A percentile compares a stretch with the other conserved stretches of the same genome.
Conservation (phyloP, 2,888 invertebrate genomes). For the Microctonus brassicae region DNA sequence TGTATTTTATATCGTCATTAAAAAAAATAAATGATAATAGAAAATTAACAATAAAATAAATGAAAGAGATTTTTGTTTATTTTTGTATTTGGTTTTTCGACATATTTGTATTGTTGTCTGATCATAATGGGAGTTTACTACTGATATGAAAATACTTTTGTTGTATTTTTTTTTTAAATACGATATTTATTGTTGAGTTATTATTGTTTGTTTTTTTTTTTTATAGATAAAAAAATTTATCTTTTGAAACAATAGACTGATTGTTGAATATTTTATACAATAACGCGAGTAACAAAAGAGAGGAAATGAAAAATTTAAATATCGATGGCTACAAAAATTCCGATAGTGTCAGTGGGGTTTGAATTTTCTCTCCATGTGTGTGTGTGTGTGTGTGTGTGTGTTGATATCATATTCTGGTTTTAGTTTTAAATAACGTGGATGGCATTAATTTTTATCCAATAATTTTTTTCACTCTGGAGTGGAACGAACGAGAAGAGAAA, state of each 20-base stretch:
- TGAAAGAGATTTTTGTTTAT: neutral
- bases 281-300: neutral
- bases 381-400: neutral
- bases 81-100: neutral
- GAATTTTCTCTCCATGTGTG: neutral
- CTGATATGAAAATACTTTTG: neutral
- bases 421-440: constrained; percentile 25
- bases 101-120: too few relatives aligned
- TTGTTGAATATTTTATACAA: neutral
- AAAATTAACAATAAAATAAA: neutral
- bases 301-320: constrained; percentile 5
- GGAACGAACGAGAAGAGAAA: neutral
- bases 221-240: constrained; percentile 11
- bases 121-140: neutral
- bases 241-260: constrained; percentile 7
- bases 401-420: neutral
- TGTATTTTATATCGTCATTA: neutral
- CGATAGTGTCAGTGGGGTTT: neutral
- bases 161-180: too few relatives aligned
- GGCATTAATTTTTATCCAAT: constrained; percentile 38
- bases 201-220: neutral
- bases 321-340: neutral
- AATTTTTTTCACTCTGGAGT: constrained; percentile 3
- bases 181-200: too few relatives aligned
- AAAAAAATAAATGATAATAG: constrained; percentile 21